These are phyloP conservation scores for Melopsittacus undulatus DNA, from an alignment of 2,797 vertebrate genomes.

Conservation along the genomic window DNA sequence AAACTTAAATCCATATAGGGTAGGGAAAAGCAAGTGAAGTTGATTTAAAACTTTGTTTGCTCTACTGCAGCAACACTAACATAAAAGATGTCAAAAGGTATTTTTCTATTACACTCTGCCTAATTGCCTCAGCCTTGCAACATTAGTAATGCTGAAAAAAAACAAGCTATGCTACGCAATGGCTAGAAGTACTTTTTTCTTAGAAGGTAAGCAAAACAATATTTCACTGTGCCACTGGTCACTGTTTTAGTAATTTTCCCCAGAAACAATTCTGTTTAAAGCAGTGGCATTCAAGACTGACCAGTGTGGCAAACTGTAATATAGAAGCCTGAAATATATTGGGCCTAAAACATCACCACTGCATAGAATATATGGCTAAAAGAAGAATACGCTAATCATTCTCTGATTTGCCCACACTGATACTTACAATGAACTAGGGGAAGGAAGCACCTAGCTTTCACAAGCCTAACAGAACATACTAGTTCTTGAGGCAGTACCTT, in stretches of 20 bases:
- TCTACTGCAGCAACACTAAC: background rate
- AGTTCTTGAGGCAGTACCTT: background rate
- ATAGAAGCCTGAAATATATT: background rate
- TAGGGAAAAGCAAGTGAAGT: background rate
- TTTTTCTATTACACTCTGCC: background rate
- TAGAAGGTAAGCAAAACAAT: background rate
- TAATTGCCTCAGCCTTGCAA: background rate
- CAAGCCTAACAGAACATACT: background rate
- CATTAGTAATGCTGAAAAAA: background rate
- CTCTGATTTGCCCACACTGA: background rate
- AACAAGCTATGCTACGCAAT: accelerated
- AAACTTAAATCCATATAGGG: background rate
- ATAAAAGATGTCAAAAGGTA: background rate
- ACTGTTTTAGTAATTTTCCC: background rate
- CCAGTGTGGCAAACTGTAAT: background rate
- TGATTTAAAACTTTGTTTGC: background rate
- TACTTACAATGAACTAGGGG: background rate
- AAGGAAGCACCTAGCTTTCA: background rate
- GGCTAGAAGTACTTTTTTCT: background rate
- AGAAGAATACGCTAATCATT: background rate
- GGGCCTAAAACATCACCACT: background rate
- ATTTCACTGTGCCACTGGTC: background rate
- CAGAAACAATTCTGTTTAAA: background rate
- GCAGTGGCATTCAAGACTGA: background rate
- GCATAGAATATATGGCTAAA: background rate